phyloP scores from a whole-genome alignment of 2,797 vertebrate genomes.

The Diplodus sargus region DNA sequence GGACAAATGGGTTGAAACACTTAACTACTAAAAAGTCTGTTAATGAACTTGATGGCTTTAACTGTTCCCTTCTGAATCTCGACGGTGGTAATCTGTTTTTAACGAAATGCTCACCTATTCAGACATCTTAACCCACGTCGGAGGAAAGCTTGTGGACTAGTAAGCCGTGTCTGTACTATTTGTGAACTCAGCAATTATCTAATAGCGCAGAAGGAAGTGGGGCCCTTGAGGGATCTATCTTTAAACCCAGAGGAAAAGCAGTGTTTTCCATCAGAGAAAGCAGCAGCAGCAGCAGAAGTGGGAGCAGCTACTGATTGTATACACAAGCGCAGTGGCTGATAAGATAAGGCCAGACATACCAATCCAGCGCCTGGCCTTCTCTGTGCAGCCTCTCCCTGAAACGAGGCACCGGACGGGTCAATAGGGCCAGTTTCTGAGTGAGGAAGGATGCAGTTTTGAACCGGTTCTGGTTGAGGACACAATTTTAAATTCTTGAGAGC shows the following conservation, averaged over 20 bases:
- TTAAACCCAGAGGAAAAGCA: conserved; percentile 67
- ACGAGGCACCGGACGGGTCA: conserved; percentile 43
- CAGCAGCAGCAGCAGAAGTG: conserved; percentile 41
- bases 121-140: conserved; percentile 26
- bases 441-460: conserved; percentile 46
- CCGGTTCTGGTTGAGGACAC: conserved; percentile 6
- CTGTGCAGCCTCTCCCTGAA: conserved; percentile 17
- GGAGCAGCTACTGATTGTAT: conserved; percentile 60
- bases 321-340: conserved; percentile 68
- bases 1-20: neutral
- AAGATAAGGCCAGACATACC: conserved; percentile 74
- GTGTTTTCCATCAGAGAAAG: conserved; percentile 63
- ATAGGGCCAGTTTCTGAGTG: conserved; percentile 25
- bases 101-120: conserved; percentile 17
- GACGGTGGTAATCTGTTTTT: neutral
- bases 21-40: conserved; percentile 5
- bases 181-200: conserved; percentile 66
- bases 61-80: neutral
- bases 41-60: conserved; percentile 34
- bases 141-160: conserved; percentile 23
- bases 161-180: conserved; percentile 30
- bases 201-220: conserved; percentile 65
- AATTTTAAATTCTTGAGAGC: neutral
- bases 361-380: conserved; percentile 44
- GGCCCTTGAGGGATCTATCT: conserved; percentile 67